Evolutionary conservation across 2,113 vertebrate genomes (phyloP).

Genomic region (Chloropsis cyanopogon): DNA sequence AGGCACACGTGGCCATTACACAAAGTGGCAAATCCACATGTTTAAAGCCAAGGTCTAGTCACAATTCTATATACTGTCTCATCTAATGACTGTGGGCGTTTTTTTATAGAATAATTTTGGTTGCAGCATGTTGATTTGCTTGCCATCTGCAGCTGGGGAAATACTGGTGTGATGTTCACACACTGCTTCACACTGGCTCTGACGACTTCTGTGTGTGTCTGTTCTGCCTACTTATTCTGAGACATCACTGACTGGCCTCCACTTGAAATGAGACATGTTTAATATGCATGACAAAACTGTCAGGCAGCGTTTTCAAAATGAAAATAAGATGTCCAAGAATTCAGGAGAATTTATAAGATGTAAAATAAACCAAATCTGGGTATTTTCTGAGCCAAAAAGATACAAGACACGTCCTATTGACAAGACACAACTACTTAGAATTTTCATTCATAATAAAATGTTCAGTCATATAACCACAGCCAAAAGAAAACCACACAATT

Average conservation of each 20-base stretch:
- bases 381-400: background rate
- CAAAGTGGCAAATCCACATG: background rate
- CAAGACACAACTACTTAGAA: background rate
- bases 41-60: background rate
- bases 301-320: background rate
- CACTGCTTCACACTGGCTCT: background rate
- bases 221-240: background rate
- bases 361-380: slow-evolving; percentile 1
- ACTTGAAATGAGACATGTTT: background rate
- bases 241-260: background rate
- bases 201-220: background rate
- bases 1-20: background rate
- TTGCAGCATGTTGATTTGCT: background rate
- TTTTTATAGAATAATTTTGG: background rate
- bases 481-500: background rate
- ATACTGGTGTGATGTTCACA: background rate
- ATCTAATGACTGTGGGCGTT: accelerated
- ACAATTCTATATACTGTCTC: background rate
- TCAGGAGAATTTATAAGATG: background rate
- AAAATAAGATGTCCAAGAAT: background rate
- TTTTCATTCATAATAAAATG: background rate
- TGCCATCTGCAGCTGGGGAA: background rate
- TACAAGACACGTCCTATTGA: background rate
- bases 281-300: background rate
- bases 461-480: background rate